These are phyloP conservation scores for Prinia subflava DNA, from an alignment of 2,113 vertebrate species.

Conservation along the genomic window DNA sequence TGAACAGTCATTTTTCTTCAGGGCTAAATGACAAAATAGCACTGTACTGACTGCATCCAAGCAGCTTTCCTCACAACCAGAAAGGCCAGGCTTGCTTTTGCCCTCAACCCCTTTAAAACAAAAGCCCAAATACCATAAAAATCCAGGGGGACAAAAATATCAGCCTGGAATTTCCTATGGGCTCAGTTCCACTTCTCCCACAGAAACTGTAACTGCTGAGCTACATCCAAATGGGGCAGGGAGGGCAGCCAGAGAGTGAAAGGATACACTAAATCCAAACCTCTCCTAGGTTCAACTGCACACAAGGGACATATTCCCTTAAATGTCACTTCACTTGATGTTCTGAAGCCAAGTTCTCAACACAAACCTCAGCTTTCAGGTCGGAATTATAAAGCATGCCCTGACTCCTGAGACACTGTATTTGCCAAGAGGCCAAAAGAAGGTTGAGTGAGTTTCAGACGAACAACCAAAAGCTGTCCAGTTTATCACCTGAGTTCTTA, in stretches of 20 bases:
- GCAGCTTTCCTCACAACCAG: not conserved
- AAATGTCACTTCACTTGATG: not conserved
- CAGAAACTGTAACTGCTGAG: not conserved
- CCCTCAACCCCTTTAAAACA: not conserved
- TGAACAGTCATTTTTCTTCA: not conserved
- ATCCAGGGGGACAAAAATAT: not conserved
- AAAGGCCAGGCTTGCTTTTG: not conserved
- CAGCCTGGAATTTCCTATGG: slow-evolving; percentile 1
- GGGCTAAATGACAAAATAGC: not conserved
- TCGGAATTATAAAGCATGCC: not conserved
- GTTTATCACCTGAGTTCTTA: not conserved
- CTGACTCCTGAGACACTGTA: not conserved
- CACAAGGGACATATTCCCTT: not conserved
- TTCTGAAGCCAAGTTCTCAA: not conserved
- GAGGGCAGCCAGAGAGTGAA: not conserved
- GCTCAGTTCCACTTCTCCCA: not conserved
- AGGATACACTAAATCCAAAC: not conserved
- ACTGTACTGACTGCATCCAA: not conserved
- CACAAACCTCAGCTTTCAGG: not conserved
- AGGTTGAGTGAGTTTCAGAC: not conserved
- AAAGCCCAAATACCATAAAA: not conserved
- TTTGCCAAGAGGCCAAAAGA: not conserved
- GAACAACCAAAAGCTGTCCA: not conserved
- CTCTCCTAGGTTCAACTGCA: not conserved
- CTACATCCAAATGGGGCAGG: not conserved